Base-by-base conservation (phyloP, 2,113 vertebrate genomes). In the Gymnobelideus leadbeateri region DNA sequence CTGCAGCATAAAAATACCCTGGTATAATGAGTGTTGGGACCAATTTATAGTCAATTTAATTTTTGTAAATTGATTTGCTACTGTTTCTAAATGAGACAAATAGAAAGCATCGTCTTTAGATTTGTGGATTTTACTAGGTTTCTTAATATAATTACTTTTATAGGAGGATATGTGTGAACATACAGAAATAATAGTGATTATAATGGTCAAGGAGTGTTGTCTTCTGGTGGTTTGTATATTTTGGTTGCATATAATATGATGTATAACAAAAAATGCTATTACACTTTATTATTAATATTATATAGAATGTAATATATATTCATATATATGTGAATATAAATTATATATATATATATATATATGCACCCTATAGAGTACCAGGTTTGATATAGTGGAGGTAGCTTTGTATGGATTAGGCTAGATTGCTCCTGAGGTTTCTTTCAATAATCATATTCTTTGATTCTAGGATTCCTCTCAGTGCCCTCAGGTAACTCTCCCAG, bases 21-120 rank as follows among this genome's bases (percentile, higher is more conserved):
- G 91, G 43, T 89, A 51, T 57, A 89, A 68, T n/a, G 90, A 92
- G 92, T 5, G 50, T 84, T 95, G 93, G 91, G 77, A 84, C 51
- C 61, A 92, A n/a, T 95, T 96, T 96, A 77, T 93, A 94, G 95
- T 54, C 51, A 94, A 31, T 90, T 95, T 51, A 96, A 95, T 37
- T 50, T 24, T 96, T 89, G 77, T 96, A 95, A 96, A 93, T 90
- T 91, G 97, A 94, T n/a, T 77, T 77, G 31, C 12, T n/a, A 89
- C 47, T 94, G 52, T 95, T 96, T 97, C 95, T 95, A 92, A 92
- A 93, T 43, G 23, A 16, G 61, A 46, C 52, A 91, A 91, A 37
- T 89, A n/a, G 57, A 94, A 94, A 96, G 89, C 7, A 9, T 52
- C 19, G 31, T 5, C 61, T 77, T 77, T 19, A 77, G 31, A 77